A percentile compares a stretch with the other conserved stretches of the same genome.
These are phyloP conservation scores for Autographa gamma DNA, from an alignment of 2,888 invertebrate species.

Conservation along the genomic window DNA sequence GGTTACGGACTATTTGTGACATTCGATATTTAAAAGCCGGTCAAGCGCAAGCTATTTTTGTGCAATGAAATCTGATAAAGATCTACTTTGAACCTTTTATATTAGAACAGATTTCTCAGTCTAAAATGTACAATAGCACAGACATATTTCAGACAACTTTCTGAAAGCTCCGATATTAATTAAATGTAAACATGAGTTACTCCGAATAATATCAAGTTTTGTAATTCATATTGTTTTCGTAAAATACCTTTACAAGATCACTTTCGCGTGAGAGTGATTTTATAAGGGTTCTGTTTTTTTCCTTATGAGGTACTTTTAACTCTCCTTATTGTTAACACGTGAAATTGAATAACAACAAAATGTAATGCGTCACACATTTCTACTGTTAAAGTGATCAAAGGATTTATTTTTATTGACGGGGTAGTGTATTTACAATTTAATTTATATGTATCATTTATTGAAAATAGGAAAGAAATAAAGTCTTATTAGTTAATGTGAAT, in stretches of 20 bases:
- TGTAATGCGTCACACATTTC: background rate
- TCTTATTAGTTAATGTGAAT: too few species aligned
- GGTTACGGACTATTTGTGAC: constrained; percentile 26
- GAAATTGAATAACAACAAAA: background rate
- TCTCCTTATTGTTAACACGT: background rate
- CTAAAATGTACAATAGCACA: background rate
- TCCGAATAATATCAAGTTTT: background rate
- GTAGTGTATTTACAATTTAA: background rate
- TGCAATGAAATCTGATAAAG: background rate
- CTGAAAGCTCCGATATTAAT: too few species aligned
- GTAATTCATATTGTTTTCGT: background rate
- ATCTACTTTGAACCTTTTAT: background rate
- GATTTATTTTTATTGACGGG: background rate
- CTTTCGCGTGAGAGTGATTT: background rate
- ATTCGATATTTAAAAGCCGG: constrained; percentile 29
- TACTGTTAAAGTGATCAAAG: background rate
- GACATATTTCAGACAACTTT: too few species aligned
- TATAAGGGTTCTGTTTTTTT: constrained; percentile 3
- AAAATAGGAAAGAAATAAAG: too few species aligned
- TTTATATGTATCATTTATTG: too few species aligned
- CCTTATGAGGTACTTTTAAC: background rate
- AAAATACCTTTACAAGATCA: constrained; percentile 1
- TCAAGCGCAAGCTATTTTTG: constrained; percentile 8
- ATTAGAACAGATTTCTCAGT: background rate
- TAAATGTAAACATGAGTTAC: background rate